Percentiles rank a stretch among this genome's conserved stretches.
phyloP scores from a whole-genome alignment of 2,888 invertebrate genomes.

The Nezara viridula region DNA sequence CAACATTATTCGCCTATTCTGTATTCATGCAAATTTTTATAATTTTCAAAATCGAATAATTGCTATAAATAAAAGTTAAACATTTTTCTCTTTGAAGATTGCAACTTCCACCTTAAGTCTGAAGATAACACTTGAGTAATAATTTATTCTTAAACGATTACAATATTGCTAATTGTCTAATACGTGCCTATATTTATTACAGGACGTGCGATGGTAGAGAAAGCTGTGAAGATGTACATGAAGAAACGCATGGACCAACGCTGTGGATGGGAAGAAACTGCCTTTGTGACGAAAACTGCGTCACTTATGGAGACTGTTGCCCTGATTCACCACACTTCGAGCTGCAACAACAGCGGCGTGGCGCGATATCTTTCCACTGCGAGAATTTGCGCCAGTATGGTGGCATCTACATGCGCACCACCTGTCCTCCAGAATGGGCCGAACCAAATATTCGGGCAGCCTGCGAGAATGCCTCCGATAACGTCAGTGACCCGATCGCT shows the following conservation, averaged over 20 bases:
- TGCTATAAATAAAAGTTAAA: too few species aligned
- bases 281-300: slow-evolving; percentile 70
- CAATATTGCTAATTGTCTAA: background rate
- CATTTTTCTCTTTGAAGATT: too few species aligned
- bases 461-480: slow-evolving; percentile 66
- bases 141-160: too few species aligned
- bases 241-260: slow-evolving; percentile 46
- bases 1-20: too few species aligned
- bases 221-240: slow-evolving; percentile 67
- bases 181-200: slow-evolving; percentile 42
- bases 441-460: slow-evolving; percentile 64
- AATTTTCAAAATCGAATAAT: too few species aligned
- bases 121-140: too few species aligned
- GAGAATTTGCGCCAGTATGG: slow-evolving; percentile 68
- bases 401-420: slow-evolving; percentile 69
- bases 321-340: slow-evolving; percentile 68
- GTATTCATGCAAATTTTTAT: too few species aligned
- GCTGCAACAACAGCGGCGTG: slow-evolving; percentile 66
- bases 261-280: slow-evolving; percentile 69
- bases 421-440: slow-evolving; percentile 69
- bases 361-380: slow-evolving; percentile 69
- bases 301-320: slow-evolving; percentile 71
- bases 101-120: too few species aligned
- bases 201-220: slow-evolving; percentile 67
- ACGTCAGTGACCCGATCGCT: slow-evolving; percentile 63